Evolutionary conservation across 2,888 invertebrate genomes (phyloP), one percentile per base, ranked within the genome.

Genomic region (Sycophila texana): DNA sequence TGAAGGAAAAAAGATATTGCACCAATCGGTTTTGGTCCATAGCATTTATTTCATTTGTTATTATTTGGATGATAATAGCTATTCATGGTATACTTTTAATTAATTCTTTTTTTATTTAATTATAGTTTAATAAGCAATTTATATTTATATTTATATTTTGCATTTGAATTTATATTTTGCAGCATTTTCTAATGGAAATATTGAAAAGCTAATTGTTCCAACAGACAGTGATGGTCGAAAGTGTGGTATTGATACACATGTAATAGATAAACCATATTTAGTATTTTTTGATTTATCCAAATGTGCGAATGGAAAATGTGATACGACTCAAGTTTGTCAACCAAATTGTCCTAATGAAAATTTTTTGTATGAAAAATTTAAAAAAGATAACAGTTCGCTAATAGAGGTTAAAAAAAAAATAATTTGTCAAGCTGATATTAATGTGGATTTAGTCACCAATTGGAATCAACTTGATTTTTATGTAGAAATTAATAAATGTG

Each of bases 301-400:
- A 88, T 98, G 98, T 91, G 94, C 95, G 0, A 91, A 93, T 2
- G 94, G 95, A 20, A 95, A 95, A 0, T 98, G 98, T 87, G 93
- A 94, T 7, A 97, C 97, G 7, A 94, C 94, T 10, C 97, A 97
- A 93, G 96, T 94, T 55, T 97, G 97, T 89, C 95, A 96, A 0
- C 88, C 92, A 66, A 86, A 92, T 83, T 97, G 97, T 89, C 97
- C 97, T 0, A 87, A 88, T 0, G 87, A 91, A 85, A 93, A 93
- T 18, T 92, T 92, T 79, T 80, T 92, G 26, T 92, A 92, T 84
- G 18, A 75, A 49, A 47, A 7, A 3, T 30, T n/a, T n/a, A 18
- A 0, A 4, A 18, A 67, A 13, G 1, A 3, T 14, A 60, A 1
- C 14, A 84, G 0, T 55, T 81, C 86, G 55, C 18, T 57, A 13